Conservation (phyloP, 1,140 invertebrate species). For the Carcinoscorpius rotundicauda region DNA sequence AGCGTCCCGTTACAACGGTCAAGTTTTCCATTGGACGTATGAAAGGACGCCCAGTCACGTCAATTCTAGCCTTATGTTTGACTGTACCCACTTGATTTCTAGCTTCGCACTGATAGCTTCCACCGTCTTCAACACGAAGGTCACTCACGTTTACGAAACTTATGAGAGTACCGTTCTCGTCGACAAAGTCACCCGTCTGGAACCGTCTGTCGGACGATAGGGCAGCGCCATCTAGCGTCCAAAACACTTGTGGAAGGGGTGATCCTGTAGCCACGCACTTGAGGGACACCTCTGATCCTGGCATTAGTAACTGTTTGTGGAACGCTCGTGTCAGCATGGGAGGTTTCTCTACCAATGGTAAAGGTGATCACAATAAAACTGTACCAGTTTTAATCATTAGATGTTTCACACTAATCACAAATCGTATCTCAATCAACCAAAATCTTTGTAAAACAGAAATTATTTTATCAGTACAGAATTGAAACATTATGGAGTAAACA, state of each 20-base stretch:
- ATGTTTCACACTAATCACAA: too few relatives aligned
- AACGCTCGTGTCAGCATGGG: slow-evolving; percentile 22
- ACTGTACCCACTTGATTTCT: slow-evolving; percentile 81
- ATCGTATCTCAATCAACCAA: too few relatives aligned
- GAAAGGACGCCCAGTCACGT: slow-evolving; percentile 79
- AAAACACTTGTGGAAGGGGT: slow-evolving; percentile 24
- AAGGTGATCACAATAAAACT: too few relatives aligned
- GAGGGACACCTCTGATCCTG: slow-evolving; percentile 21
- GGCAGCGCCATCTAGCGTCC: slow-evolving; percentile 22
- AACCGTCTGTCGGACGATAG: slow-evolving; percentile 21
- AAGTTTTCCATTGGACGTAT: slow-evolving; percentile 84
- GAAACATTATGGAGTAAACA: too few relatives aligned
- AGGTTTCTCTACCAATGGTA: slow-evolving; percentile 16
- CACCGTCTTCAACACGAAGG: slow-evolving; percentile 21
- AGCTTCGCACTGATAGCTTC: slow-evolving; percentile 69
- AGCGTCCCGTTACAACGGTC: slow-evolving; percentile 72
- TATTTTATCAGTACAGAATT: too few relatives aligned
- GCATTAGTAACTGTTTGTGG: slow-evolving; percentile 22
- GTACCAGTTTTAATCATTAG: too few relatives aligned
- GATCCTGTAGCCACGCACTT: slow-evolving; percentile 24
- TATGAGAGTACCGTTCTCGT: slow-evolving; percentile 18
- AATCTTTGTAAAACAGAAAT: too few relatives aligned
- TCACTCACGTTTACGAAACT: slow-evolving; percentile 25
- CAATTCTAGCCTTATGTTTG: slow-evolving; percentile 71
- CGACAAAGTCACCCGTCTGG: slow-evolving; percentile 25